A percentile compares a stretch with the other conserved stretches of the same genome.
These are phyloP conservation scores for Micromussa lordhowensis DNA, from an alignment of 92 coral and sea anemone genomes.

Conservation along the genomic window DNA sequence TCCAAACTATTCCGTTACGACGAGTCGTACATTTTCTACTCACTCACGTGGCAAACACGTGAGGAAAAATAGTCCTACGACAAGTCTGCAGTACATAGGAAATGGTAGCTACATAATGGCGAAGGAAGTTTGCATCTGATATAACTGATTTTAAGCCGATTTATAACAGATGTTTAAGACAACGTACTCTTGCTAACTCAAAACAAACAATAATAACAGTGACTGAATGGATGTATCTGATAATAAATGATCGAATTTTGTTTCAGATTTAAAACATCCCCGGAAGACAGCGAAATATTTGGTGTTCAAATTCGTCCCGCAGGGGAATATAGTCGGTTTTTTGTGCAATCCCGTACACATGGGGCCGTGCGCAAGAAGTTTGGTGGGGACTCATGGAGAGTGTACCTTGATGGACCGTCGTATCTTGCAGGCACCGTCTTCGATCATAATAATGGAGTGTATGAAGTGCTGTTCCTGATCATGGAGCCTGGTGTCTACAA, in stretches of 20 bases:
- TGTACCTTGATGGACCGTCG: constrained; percentile 61
- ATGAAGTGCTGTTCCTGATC: constrained; percentile 75
- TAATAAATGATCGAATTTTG: not conserved
- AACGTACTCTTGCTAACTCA: not conserved
- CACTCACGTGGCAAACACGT: too few relatives aligned
- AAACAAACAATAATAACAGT: not conserved
- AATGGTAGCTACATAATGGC: not conserved
- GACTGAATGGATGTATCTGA: not conserved
- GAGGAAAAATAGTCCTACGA: too few relatives aligned
- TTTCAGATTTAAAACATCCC: constrained; percentile 58
- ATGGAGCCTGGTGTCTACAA: constrained; percentile 75
- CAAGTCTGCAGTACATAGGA: too few relatives aligned
- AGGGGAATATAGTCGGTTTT: constrained; percentile 73
- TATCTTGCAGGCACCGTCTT: constrained; percentile 75
- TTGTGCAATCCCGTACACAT: constrained; percentile 68
- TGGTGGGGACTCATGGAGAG: constrained; percentile 89
- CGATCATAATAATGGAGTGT: constrained; percentile 78
- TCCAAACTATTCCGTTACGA: too few relatives aligned
- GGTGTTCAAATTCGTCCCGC: constrained; percentile 64
- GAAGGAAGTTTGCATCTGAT: not conserved
- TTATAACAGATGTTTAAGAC: not conserved
- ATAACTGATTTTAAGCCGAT: not conserved
- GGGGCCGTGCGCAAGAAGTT: constrained; percentile 43
- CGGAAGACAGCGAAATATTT: constrained; percentile 56
- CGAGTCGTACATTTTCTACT: too few relatives aligned